Base-by-base conservation (phyloP, 92 coral and sea anemone genomes). In the Chrysogorgia sp. region DNA sequence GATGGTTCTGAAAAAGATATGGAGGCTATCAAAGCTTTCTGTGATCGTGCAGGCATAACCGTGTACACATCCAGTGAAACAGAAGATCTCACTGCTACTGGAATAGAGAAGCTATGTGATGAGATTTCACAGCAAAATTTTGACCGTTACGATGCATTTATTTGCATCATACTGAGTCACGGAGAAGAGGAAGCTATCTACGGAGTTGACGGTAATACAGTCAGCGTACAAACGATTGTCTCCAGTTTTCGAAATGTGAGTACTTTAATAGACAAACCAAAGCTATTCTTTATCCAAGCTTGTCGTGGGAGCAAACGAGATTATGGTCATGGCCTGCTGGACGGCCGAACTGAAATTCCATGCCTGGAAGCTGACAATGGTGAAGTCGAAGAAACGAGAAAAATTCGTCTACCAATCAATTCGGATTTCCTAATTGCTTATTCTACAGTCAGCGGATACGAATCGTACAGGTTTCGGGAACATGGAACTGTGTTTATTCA, bases 111-210 rank as follows among this genome's bases (percentile, higher is more conserved):
- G 7, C 64, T 63, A 7, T 74, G 90, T 59, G 65, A 35, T 19
- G 90, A 87, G 17, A 76, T 82, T 22, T 53, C 93, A 10, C 89
- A 89, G 53, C 85, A 87, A 52, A 92, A 91, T 83, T 93, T 89
- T 63, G 12, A 80, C 22, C 83, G 47, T 20, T 91, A 58, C 64
- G 98, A 93, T 79, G 84, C 93, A 26, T 93, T 91, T 71, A 67
- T 93, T 4, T 93, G 98, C 61, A 75, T 91, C 12, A 91, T 93
- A 31, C 89, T 91, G 3, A 93, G 98, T 62, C 96, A 93, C 76
- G 97, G 97, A 0, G 64, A 86, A 0, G 47, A 82, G 33, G 90
- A 83, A 29, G 92, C 94, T 6, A 81, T 93, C 53, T 62, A 31
- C 84, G 98, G 98, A 23, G 82, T 63, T n/a, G 92, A 93, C 47